Percentiles rank a stretch among this genome's conserved stretches.
Conservation (phyloP, 2,888 invertebrate genomes). For the Pogonocherus hispidulus region DNA sequence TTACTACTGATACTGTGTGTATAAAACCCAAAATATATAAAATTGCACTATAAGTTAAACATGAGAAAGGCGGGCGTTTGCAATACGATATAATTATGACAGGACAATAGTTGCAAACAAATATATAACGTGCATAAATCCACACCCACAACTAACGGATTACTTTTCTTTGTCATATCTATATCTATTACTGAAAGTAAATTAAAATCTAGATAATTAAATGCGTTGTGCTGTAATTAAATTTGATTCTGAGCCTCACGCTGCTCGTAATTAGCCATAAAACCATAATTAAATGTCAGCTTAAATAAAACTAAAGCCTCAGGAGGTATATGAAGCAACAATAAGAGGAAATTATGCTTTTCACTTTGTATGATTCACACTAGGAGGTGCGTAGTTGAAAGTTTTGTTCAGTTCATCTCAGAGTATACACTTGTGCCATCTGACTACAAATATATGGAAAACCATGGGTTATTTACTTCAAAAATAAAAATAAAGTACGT, state of each 20-base stretch:
- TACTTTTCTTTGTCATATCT: not conserved
- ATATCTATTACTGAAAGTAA: not conserved
- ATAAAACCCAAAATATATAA: too few species aligned
- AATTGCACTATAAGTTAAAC: too few species aligned
- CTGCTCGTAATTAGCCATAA: conserved; percentile 5
- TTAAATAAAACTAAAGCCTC: conserved; percentile 1
- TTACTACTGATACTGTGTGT: too few species aligned
- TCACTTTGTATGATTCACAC: too few species aligned
- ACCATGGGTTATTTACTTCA: too few species aligned
- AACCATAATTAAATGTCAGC: conserved; percentile 16
- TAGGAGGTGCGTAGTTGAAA: too few species aligned
- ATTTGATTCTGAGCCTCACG: not conserved
- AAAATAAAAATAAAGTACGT: too few species aligned
- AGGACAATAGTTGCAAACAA: not conserved
- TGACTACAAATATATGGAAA: too few species aligned
- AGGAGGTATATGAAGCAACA: not conserved
- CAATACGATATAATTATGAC: not conserved
- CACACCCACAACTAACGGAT: not conserved
- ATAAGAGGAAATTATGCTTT: too few species aligned
- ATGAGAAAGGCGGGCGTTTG: too few species aligned
- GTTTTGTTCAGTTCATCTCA: too few species aligned
- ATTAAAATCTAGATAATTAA: conserved; percentile 8
- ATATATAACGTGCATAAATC: not conserved
- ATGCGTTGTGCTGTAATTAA: not conserved
- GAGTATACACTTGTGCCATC: too few species aligned